phyloP scores from a whole-genome alignment of 2,113 vertebrate genomes.

The Cranoglanis bouderius region DNA sequence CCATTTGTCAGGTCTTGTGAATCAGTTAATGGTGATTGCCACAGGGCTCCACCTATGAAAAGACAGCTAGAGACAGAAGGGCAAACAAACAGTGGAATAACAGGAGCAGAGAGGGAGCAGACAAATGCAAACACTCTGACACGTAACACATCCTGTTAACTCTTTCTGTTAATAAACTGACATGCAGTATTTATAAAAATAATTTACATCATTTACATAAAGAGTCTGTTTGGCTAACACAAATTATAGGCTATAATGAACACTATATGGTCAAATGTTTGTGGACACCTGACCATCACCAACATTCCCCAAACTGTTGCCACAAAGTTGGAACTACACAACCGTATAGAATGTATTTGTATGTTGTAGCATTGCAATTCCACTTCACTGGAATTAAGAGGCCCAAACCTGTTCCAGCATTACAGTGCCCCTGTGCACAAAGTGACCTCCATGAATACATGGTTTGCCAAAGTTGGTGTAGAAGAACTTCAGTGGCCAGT shows the following conservation, averaged over 20 bases:
- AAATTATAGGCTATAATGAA: not conserved
- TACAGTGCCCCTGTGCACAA: not conserved
- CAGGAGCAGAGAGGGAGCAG: too few species aligned
- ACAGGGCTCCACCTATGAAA: too few species aligned
- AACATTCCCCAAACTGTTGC: not conserved
- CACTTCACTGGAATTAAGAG: not conserved
- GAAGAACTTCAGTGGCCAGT: not conserved
- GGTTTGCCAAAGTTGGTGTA: not conserved
- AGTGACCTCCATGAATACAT: not conserved
- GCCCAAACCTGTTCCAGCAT: not conserved
- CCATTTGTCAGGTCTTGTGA: too few species aligned
- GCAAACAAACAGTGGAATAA: too few species aligned
- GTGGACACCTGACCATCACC: not conserved
- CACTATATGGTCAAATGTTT: not conserved
- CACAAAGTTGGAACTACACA: not conserved
- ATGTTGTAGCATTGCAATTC: not conserved
- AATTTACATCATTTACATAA: not conserved
- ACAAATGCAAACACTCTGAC: too few species aligned
- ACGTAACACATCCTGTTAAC: not conserved
- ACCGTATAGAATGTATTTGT: not conserved
- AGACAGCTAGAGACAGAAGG: too few species aligned
- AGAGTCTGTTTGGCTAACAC: not conserved
- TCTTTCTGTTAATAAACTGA: not conserved
- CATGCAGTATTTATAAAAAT: not conserved
- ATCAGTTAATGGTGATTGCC: too few species aligned